These are phyloP conservation scores for Bufo bufo DNA, from an alignment of 2,113 vertebrate genomes.

Conservation along the genomic window DNA sequence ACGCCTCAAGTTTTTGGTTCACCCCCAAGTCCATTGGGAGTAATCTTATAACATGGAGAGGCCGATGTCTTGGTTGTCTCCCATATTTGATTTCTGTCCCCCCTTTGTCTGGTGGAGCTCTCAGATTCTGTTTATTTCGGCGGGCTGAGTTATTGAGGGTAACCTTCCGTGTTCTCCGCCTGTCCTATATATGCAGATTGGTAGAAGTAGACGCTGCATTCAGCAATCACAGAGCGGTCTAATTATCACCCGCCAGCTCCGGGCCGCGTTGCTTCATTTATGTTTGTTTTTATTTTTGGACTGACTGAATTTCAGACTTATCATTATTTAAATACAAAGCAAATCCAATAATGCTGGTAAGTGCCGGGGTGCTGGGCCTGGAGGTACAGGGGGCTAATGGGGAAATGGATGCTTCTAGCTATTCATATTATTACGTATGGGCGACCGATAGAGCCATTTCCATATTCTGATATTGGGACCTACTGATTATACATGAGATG, in stretches of 20 bases:
- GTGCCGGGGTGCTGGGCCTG: not conserved
- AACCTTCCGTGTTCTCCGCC: conserved; percentile 6
- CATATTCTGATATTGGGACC: too few relatives aligned
- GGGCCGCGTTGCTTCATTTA: not conserved
- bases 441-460: too few relatives aligned
- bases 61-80: not conserved
- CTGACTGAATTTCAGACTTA: not conserved
- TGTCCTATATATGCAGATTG: conserved; percentile 29
- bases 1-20: too few relatives aligned
- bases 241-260: not conserved
- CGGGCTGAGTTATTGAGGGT: not conserved
- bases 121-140: not conserved
- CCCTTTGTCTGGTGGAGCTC: not conserved
- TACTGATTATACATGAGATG: too few relatives aligned
- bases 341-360: not conserved
- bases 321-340: conserved; percentile 23
- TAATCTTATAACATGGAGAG: not conserved
- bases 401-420: not conserved
- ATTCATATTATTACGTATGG: not conserved
- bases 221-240: conserved; percentile 12
- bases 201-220: not conserved
- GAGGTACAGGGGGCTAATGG: not conserved
- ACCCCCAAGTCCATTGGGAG: too few relatives aligned
- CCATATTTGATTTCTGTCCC: not conserved
- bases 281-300: not conserved